Percentiles rank a stretch among this genome's conserved stretches.
Evolutionary conservation across 2,888 invertebrate genomes (phyloP).

Genomic region (Synergus umbraculus): DNA sequence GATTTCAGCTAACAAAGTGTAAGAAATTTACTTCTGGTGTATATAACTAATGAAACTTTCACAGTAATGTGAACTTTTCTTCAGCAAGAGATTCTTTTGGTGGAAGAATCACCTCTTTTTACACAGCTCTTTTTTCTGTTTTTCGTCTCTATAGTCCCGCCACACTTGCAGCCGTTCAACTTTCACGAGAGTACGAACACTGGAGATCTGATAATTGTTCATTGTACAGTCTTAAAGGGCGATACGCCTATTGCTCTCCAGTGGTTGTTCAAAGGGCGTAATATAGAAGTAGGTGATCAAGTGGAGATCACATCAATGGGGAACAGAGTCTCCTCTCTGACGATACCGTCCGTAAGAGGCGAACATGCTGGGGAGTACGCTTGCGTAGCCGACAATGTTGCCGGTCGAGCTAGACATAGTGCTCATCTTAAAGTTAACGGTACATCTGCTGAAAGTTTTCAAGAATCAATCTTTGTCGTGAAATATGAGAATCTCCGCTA

Average conservation of each 20-base stretch:
- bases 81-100: neutral
- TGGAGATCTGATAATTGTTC: constrained; percentile 80
- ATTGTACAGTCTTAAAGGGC: constrained; percentile 81
- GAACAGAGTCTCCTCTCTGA: constrained; percentile 80
- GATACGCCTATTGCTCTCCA: constrained; percentile 77
- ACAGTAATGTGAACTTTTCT: neutral
- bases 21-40: neutral
- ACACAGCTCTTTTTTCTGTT: neutral
- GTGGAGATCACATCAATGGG: constrained; percentile 75
- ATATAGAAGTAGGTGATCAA: constrained; percentile 74
- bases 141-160: constrained; percentile 71
- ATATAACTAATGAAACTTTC: neutral
- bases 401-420: constrained; percentile 84
- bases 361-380: constrained; percentile 88
- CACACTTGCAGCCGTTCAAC: constrained; percentile 78
- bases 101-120: neutral
- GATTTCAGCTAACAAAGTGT: neutral
- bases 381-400: constrained; percentile 86
- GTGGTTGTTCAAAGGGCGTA: constrained; percentile 75
- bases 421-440: constrained; percentile 87
- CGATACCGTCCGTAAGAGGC: constrained; percentile 84
- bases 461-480: constrained; percentile 1
- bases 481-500: neutral
- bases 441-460: constrained; percentile 67
- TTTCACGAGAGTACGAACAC: constrained; percentile 78